These are phyloP conservation scores for Eumeta japonica DNA, from an alignment of 1,140 invertebrate genomes.

Conservation along the genomic window DNA sequence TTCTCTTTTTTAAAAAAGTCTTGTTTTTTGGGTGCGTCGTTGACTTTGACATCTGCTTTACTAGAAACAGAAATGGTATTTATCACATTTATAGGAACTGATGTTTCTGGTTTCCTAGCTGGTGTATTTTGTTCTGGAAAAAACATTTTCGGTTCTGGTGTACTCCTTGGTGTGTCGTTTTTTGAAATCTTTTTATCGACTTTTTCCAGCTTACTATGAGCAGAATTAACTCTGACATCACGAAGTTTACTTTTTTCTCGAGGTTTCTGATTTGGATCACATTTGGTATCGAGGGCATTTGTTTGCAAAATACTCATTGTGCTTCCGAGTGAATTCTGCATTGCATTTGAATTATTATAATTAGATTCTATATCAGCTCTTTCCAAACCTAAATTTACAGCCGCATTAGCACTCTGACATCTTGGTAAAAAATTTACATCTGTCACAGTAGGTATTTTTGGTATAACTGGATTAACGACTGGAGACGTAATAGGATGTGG, in stretches of 20 bases:
- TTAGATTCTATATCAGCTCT: constrained; percentile 34
- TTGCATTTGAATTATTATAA: constrained; percentile 24
- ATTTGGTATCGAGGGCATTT: constrained; percentile 34
- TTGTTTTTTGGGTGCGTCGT: constrained; percentile 50
- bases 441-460: constrained; percentile 36
- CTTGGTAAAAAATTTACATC: constrained; percentile 49
- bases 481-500: constrained; percentile 49
- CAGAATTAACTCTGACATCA: constrained; percentile 52
- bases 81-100: constrained; percentile 50
- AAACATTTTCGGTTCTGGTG: constrained; percentile 50
- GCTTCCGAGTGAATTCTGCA: constrained; percentile 32
- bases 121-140: constrained; percentile 49
- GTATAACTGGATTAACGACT: constrained; percentile 43
- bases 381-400: constrained; percentile 39
- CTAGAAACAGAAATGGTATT: constrained; percentile 36
- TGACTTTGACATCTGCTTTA: constrained; percentile 42
- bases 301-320: constrained; percentile 36
- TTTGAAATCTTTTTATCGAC: constrained; percentile 44
- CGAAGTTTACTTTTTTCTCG: constrained; percentile 52
- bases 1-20: constrained; percentile 59
- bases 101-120: constrained; percentile 41
- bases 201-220: constrained; percentile 53
- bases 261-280: constrained; percentile 37
- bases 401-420: constrained; percentile 47
- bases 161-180: constrained; percentile 39